Evolutionary conservation across 2,113 vertebrate species (phyloP).

Genomic region (Anthoscopus minutus): DNA sequence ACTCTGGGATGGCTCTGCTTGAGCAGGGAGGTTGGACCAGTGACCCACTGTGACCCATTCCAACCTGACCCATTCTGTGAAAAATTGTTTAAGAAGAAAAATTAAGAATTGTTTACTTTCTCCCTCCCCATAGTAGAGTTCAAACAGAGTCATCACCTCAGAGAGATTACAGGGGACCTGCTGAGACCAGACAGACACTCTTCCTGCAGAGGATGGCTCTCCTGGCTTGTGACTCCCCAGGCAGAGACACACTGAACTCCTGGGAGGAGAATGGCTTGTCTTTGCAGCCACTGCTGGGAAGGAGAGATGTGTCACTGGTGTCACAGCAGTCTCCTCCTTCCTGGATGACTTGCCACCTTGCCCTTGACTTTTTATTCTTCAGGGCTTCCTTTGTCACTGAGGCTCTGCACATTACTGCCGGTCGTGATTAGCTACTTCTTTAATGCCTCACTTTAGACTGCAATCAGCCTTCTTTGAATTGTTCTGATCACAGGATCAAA

Average conservation of each 20-base stretch:
- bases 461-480: background rate
- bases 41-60: background rate
- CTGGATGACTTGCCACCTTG: background rate
- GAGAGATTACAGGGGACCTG: background rate
- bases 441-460: background rate
- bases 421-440: background rate
- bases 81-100: background rate
- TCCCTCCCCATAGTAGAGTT: background rate
- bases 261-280: background rate
- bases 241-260: background rate
- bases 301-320: background rate
- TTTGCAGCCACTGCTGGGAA: background rate
- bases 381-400: background rate
- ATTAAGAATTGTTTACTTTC: background rate
- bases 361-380: background rate
- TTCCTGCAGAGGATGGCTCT: background rate
- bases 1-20: background rate
- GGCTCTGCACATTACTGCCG: background rate
- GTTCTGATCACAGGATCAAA: background rate
- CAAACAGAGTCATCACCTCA: background rate
- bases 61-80: background rate
- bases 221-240: background rate
- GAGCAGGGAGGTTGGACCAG: background rate
- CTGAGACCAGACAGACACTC: background rate
- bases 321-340: background rate